Evolutionary conservation across 2,888 invertebrate genomes (phyloP).

Genomic region (Cheilosia grossa): DNA sequence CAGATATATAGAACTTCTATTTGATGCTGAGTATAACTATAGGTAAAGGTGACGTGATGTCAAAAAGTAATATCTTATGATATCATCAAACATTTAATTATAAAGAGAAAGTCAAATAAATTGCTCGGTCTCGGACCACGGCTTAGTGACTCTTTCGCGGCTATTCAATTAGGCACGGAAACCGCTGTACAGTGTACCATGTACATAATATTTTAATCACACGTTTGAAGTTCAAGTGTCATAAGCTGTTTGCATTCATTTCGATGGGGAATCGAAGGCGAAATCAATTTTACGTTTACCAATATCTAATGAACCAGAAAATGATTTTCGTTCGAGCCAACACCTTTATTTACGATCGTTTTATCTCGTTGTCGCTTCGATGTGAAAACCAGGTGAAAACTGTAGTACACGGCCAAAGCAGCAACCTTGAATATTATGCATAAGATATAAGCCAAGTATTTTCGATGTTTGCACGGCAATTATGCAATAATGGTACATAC

Average conservation of each 20-base stretch:
- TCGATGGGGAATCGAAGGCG: constrained; percentile 32
- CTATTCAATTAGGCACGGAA: constrained; percentile 7
- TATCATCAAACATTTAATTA: constrained; percentile 45
- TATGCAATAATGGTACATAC: constrained; percentile 37
- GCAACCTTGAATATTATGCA: constrained; percentile 46
- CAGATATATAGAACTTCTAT: constrained; percentile 18
- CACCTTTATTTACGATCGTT: constrained; percentile 35
- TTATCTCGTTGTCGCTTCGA: constrained; percentile 20
- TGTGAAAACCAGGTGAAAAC: constrained; percentile 43
- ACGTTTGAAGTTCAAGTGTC: constrained; percentile 50
- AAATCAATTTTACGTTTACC: constrained; percentile 27
- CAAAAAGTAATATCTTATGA: constrained; percentile 22
- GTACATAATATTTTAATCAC: constrained; percentile 3
- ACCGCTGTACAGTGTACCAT: not conserved
- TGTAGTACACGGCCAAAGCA: constrained; percentile 24
- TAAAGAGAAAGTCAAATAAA: constrained; percentile 48
- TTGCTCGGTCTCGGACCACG: not conserved
- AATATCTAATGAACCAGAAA: constrained; percentile 36
- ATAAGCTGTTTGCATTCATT: constrained; percentile 19
- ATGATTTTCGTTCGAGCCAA: constrained; percentile 26
- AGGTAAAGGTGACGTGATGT: constrained; percentile 33
- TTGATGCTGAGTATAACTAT: constrained; percentile 14
- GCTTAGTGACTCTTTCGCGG: constrained; percentile 24
- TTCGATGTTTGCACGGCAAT: constrained; percentile 4
- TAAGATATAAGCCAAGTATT: constrained; percentile 22